phyloP scores from a whole-genome alignment of 2,888 invertebrate genomes.

The Philaethria dido region DNA sequence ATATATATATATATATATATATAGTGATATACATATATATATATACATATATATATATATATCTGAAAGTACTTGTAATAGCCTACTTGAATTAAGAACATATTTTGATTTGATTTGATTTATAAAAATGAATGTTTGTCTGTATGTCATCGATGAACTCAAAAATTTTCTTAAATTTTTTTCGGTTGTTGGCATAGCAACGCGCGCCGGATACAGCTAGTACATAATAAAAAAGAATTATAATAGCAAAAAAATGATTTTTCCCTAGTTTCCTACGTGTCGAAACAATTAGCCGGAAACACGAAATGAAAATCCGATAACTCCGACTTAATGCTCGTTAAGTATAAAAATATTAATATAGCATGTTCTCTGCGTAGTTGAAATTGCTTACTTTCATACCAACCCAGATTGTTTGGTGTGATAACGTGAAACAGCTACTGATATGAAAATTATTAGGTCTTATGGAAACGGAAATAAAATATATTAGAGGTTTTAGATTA shows the following conservation, averaged over 20 bases:
- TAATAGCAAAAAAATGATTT: neutral
- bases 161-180: no score
- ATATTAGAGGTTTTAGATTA: neutral
- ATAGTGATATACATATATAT: no score
- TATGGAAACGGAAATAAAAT: neutral
- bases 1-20: no score
- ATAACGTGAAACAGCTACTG: neutral
- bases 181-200: no score
- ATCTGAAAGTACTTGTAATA: no score
- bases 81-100: no score
- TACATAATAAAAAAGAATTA: neutral
- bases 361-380: slow-evolving; percentile 12
- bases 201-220: no score
- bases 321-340: slow-evolving; percentile 12
- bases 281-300: slow-evolving; percentile 26
- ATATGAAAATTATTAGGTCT: slow-evolving; percentile 4
- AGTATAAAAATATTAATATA: slow-evolving; percentile 16
- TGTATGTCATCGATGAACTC: no score
- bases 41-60: no score
- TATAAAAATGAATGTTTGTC: no score
- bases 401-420: neutral
- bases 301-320: slow-evolving; percentile 28
- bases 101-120: no score
- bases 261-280: slow-evolving; percentile 5
- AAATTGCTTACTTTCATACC: slow-evolving; percentile 9